These are phyloP conservation scores for Arvicola amphibius DNA, from an alignment of 2,797 vertebrate species.

Conservation along the genomic window DNA sequence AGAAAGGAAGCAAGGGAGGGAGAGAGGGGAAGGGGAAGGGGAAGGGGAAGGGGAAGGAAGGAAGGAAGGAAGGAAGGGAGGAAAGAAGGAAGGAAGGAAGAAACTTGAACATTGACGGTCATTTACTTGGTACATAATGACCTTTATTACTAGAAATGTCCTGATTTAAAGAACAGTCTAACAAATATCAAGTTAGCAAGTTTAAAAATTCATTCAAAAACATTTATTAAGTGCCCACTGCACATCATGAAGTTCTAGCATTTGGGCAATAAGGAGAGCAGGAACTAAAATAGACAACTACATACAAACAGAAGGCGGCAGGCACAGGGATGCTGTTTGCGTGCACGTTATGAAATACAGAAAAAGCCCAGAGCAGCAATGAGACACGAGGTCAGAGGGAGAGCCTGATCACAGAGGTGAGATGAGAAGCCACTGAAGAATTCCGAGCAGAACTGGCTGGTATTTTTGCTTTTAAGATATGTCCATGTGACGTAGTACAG, in stretches of 20 bases:
- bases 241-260: not conserved
- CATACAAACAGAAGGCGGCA: not conserved
- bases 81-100: fast-evolving
- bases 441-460: conserved; percentile 4
- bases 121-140: not conserved
- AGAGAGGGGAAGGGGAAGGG: not conserved
- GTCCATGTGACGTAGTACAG: not conserved
- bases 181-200: conserved; percentile 21
- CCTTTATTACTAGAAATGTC: conserved; percentile 49
- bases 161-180: conserved; percentile 31
- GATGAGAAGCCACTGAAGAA: not conserved
- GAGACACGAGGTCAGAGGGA: not conserved
- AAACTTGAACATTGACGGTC: not conserved
- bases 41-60: fast-evolving
- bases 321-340: not conserved
- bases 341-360: not conserved
- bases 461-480: not conserved
- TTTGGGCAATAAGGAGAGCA: not conserved
- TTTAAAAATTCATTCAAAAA: conserved; percentile 37
- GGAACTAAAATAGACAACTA: not conserved
- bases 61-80: not conserved
- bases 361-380: not conserved
- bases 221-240: not conserved
- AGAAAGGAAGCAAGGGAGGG: no score
- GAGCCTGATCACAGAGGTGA: not conserved